These are phyloP conservation scores for Arge pagana DNA, from an alignment of 2,888 invertebrate genomes.

Conservation along the genomic window DNA sequence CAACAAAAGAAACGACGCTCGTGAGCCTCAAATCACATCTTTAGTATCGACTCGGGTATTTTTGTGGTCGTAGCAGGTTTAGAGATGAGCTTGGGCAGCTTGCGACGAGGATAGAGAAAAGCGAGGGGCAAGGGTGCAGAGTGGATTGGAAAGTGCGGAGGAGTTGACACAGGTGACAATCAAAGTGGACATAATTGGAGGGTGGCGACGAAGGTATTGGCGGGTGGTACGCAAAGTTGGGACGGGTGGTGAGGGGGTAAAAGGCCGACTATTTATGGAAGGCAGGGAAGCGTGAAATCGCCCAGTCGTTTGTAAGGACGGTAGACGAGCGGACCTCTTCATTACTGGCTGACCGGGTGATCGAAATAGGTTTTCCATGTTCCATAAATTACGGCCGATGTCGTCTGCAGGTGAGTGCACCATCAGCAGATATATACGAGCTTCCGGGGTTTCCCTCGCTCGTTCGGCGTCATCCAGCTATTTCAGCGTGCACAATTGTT, in stretches of 20 bases:
- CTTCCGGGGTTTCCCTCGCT: no score
- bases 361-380: constrained; percentile 20
- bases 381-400: constrained; percentile 9
- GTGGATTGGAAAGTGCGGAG: no score
- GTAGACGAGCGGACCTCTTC: constrained; percentile 30
- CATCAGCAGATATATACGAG: no score
- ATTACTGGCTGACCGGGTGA: constrained; percentile 21
- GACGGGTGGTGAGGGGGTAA: constrained; percentile 7
- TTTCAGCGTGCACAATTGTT: no score
- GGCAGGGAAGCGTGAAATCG: constrained; percentile 38
- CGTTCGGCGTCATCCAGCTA: no score
- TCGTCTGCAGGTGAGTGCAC: not conserved
- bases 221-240: constrained; percentile 3
- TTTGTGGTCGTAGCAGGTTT: no score
- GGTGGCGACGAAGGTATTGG: constrained; percentile 13
- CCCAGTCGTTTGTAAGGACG: constrained; percentile 15
- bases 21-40: no score
- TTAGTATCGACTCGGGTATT: no score
- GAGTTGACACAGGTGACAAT: constrained; percentile 10
- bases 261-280: constrained; percentile 36
- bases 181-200: constrained; percentile 19
- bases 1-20: no score
- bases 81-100: no score
- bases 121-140: no score
- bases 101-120: no score